A percentile compares a stretch with the other conserved stretches of the same genome.
These are phyloP conservation scores for Barypeithes pellucidus DNA, from an alignment of 2,888 invertebrate species.

Conservation along the genomic window DNA sequence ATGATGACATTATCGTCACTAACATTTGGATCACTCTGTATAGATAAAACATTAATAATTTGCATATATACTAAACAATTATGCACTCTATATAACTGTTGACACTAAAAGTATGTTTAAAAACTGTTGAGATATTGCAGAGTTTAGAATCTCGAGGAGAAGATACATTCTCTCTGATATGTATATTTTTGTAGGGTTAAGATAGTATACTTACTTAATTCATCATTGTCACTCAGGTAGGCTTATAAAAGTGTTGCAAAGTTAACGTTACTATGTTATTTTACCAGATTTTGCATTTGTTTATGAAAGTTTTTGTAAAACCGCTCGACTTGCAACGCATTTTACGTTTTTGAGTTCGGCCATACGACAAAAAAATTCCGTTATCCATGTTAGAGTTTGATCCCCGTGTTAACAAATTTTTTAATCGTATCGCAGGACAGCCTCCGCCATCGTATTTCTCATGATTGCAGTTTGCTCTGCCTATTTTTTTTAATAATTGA, in stretches of 20 bases:
- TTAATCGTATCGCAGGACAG: too few relatives aligned
- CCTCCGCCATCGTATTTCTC: too few relatives aligned
- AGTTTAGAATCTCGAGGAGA: conserved; percentile 36
- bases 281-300: conserved; percentile 2
- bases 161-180: conserved; percentile 33
- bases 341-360: too few relatives aligned
- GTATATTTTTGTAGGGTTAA: conserved; percentile 38
- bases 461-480: too few relatives aligned
- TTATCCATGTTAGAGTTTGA: too few relatives aligned
- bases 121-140: conserved; percentile 42
- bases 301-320: neutral
- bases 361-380: too few relatives aligned
- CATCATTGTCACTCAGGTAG: conserved; percentile 27
- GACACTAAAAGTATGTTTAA: conserved; percentile 16
- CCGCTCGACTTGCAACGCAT: too few relatives aligned
- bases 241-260: conserved; percentile 40
- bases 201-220: conserved; percentile 36
- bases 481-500: too few relatives aligned
- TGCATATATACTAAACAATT: conserved; percentile 7
- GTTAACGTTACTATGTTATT: neutral
- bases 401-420: too few relatives aligned
- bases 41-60: neutral
- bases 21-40: conserved; percentile 13
- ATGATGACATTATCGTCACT: too few relatives aligned
- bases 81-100: conserved; percentile 14